phyloP scores from a whole-genome alignment of 37 sponge, comb jelly and placozoan genomes.

The Chondrilla cf. caribensis region DNA sequence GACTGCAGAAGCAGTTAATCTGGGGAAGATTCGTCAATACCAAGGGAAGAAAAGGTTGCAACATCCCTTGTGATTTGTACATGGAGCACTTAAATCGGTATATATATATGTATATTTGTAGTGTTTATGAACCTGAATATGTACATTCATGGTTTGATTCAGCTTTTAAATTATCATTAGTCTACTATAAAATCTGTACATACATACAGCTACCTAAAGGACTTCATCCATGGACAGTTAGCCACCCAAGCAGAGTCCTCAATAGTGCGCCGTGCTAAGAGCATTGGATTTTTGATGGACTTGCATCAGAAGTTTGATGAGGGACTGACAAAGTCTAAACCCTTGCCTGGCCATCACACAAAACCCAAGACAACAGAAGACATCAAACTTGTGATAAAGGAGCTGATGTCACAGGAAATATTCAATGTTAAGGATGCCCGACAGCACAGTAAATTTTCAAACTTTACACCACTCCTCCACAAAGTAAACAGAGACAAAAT shows the following conservation, averaged over 20 bases:
- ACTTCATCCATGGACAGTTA: conserved; percentile 19
- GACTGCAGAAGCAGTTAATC: conserved; percentile 34
- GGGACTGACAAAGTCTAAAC: neutral
- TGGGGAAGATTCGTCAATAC: conserved; percentile 51
- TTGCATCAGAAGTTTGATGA: conserved; percentile 6
- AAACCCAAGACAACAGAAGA: conserved; percentile 8
- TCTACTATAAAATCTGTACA: too few relatives aligned
- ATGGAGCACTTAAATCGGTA: conserved; percentile 48
- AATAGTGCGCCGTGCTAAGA: neutral
- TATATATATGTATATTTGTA: neutral
- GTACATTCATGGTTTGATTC: neutral
- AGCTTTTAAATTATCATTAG: neutral
- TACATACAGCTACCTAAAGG: conserved; percentile 18
- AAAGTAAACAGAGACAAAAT: neutral
- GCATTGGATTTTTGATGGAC: conserved; percentile 7
- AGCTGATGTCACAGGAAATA: conserved; percentile 16
- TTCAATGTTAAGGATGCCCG: neutral
- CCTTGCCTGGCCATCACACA: conserved; percentile 4
- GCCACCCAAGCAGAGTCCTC: conserved; percentile 12
- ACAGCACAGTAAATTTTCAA: neutral
- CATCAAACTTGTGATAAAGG: conserved; percentile 25
- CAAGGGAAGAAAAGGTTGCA: conserved; percentile 28
- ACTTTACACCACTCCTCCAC: conserved; percentile 9
- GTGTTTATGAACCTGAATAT: neutral
- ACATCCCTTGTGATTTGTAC: conserved; percentile 52